A percentile compares a stretch with the other conserved stretches of the same genome.
Conservation (phyloP, 2,888 invertebrate genomes). For the Synanthedon formicaeformis region DNA sequence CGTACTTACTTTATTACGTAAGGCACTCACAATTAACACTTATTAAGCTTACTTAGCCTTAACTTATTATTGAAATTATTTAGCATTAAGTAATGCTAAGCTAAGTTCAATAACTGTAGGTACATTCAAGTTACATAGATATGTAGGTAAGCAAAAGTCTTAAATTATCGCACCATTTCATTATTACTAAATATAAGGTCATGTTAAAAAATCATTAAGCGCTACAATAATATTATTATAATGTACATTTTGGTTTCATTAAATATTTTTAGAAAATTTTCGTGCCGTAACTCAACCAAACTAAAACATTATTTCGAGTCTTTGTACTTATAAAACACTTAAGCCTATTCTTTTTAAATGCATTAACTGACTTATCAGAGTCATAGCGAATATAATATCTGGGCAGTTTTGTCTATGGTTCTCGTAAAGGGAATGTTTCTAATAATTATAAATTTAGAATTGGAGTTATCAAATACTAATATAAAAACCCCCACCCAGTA, state of each 20-base stretch:
- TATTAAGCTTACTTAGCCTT: too few relatives aligned
- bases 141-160: slow-evolving; percentile 16
- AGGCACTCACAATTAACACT: too few relatives aligned
- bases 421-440: slow-evolving; percentile 40
- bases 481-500: too few relatives aligned
- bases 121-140: not conserved
- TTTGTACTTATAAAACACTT: slow-evolving; percentile 55
- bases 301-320: slow-evolving; percentile 38
- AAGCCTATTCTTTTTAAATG: slow-evolving; percentile 57
- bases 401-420: slow-evolving; percentile 36
- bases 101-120: not conserved
- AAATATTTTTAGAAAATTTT: slow-evolving; percentile 18
- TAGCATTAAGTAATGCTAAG: slow-evolving; percentile 1
- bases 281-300: slow-evolving; percentile 28
- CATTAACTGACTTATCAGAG: slow-evolving; percentile 47
- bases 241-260: slow-evolving; percentile 45
- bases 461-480: too few relatives aligned
- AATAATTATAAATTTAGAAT: slow-evolving; percentile 16
- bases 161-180: slow-evolving; percentile 36
- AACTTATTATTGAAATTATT: too few relatives aligned
- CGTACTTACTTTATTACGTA: too few relatives aligned
- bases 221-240: slow-evolving; percentile 9
- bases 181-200: slow-evolving; percentile 10
- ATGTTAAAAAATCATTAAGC: not conserved
- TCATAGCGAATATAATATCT: slow-evolving; percentile 24